Evolutionary conservation across 2,797 vertebrate species (phyloP).

Genomic region (Myotis myotis): DNA sequence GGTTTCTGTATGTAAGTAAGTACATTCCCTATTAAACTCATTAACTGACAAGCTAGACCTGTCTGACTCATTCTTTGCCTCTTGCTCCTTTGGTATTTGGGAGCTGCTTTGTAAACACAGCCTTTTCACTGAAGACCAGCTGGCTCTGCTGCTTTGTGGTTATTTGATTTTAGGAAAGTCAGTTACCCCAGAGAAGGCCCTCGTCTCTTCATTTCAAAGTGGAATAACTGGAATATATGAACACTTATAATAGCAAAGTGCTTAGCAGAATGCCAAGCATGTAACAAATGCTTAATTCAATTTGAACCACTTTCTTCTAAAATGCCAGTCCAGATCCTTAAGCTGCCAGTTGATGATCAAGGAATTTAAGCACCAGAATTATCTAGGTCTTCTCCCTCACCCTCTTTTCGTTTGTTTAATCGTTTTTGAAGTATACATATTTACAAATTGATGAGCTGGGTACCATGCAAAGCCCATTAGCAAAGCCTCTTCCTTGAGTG

Average conservation of each 20-base stretch:
- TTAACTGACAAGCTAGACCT: background rate
- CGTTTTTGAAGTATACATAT: conserved; percentile 5
- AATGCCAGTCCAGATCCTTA: background rate
- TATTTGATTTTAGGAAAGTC: background rate
- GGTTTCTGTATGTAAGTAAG: no score
- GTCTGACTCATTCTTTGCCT: background rate
- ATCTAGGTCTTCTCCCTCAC: background rate
- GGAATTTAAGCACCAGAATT: background rate
- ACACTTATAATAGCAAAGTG: background rate
- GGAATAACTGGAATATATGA: background rate
- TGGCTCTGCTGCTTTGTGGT: background rate
- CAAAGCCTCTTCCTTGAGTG: background rate
- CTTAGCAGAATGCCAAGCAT: background rate
- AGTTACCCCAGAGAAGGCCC: background rate
- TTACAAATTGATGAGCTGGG: background rate
- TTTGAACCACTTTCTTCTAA: conserved; percentile 22
- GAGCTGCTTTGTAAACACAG: background rate
- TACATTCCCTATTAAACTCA: background rate
- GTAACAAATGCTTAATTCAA: background rate
- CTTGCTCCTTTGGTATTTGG: background rate
- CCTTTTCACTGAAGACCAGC: background rate
- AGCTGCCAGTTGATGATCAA: background rate
- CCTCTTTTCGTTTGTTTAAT: background rate
- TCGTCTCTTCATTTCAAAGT: background rate
- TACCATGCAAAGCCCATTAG: background rate